Evolutionary conservation across 2,888 invertebrate species (phyloP).

Genomic region (Meteorus colon): DNA sequence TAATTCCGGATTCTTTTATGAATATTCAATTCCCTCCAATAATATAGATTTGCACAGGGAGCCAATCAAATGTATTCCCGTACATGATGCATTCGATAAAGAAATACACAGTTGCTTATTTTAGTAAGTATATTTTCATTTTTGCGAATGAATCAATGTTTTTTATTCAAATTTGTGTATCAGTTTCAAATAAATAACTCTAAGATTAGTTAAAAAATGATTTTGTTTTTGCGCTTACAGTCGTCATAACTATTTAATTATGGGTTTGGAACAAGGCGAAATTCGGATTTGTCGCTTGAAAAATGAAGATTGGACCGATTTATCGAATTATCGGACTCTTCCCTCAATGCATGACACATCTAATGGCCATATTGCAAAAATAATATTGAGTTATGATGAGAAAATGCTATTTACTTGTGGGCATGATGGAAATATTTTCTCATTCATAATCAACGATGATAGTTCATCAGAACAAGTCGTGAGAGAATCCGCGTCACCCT

Average conservation of each 20-base stretch:
- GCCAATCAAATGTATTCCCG: conserved; percentile 73
- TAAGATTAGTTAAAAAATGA: background rate
- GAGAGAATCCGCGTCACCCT: conserved; percentile 38
- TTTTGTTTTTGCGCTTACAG: conserved; percentile 46
- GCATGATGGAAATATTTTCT: conserved; percentile 85
- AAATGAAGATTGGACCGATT: conserved; percentile 74
- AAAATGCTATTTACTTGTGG: conserved; percentile 80
- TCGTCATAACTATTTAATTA: conserved; percentile 75
- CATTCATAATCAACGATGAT: conserved; percentile 73
- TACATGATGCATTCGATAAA: conserved; percentile 76
- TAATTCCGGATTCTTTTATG: conserved; percentile 82
- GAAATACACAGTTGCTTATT: conserved; percentile 77
- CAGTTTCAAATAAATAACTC: background rate
- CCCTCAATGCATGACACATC: conserved; percentile 83
- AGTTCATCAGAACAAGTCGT: conserved; percentile 40
- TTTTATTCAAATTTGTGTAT: too few relatives aligned
- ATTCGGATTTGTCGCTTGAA: conserved; percentile 77
- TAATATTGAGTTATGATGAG: conserved; percentile 79
- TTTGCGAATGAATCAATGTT: background rate
- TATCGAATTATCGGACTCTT: conserved; percentile 80
- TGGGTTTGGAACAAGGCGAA: conserved; percentile 79
- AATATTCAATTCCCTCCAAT: conserved; percentile 70
- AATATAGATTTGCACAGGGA: conserved; percentile 65
- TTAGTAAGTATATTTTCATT: conserved; percentile 70
- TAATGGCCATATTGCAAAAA: conserved; percentile 80